Base-by-base conservation (phyloP, 1,140 invertebrate genomes). In the Euura saliciscinereae region DNA sequence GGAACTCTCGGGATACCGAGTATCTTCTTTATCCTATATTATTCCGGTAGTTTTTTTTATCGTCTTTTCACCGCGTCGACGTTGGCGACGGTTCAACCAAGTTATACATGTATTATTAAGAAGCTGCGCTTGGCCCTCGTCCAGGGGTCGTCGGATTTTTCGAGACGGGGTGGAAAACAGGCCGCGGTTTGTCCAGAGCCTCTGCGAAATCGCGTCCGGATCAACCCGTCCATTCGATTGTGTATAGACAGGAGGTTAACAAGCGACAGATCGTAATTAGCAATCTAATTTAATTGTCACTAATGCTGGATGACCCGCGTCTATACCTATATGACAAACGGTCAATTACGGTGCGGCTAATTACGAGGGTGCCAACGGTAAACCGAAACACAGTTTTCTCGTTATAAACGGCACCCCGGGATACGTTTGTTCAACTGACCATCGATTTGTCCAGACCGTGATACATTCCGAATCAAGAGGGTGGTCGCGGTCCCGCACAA, bases 91-190 rank as follows among this genome's bases (percentile, higher is more conserved):
- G 51, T 59, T 59, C 51, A 59, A 59, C 51, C 51, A 59, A 59
- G 51, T 59, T 59, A 59, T 59, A 59, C 51, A 59, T 59, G 51
- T 59, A 59, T 59, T 59, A 59, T 59, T 59, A 59, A 59, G 51
- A 59, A 59, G 51, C 51, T 59, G 51, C 51, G 51, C 51, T 59
- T 59, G 51, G 28, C 28, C 28, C 28, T 28, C 28, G 28, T 28
- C 28, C 28, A 28, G 28, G 28, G 28, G 28, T 28, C 28, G 28
- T 28, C 28, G 28, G 28, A 28, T 28, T 28, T 1, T 28, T 28
- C 28, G 28, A 28, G 28, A 28, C 28, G 28, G 28, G 28, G 28
- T 28, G 28, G 28, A 28, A 28, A 28, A 28, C 28, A 28, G 28
- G 28, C 28, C 28, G 28, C 28, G 28, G 28, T 28, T 28, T 28